Conservation (phyloP, 2,888 invertebrate species). For the Antitype chi region DNA sequence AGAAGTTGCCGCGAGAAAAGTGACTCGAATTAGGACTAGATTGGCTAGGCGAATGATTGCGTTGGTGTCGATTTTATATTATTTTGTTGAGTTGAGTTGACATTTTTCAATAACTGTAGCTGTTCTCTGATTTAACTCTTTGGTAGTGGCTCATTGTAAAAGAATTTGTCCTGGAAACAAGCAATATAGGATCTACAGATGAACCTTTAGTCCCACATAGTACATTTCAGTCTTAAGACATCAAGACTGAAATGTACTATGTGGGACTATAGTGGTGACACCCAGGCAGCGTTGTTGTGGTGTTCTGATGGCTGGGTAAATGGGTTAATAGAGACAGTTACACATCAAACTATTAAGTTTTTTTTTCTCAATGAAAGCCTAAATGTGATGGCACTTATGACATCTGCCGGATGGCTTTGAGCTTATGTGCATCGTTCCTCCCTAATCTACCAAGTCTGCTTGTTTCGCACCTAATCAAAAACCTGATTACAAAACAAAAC, state of each 20-base stretch:
- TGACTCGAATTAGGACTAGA: slow-evolving; percentile 63
- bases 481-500: not conserved
- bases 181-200: too few relatives aligned
- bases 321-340: too few relatives aligned
- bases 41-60: slow-evolving; percentile 54
- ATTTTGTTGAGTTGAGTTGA: slow-evolving; percentile 1
- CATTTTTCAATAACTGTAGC: not conserved
- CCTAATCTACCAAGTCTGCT: too few relatives aligned
- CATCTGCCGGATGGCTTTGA: not conserved
- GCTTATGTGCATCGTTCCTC: too few relatives aligned
- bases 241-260: too few relatives aligned
- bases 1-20: slow-evolving; percentile 55
- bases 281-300: too few relatives aligned
- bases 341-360: not conserved
- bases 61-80: slow-evolving; percentile 13
- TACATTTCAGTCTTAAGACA: too few relatives aligned
- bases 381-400: not conserved
- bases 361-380: not conserved
- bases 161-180: not conserved
- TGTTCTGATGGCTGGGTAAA: too few relatives aligned
- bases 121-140: not conserved
- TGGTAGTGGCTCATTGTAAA: not conserved
- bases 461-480: not conserved
- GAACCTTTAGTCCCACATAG: too few relatives aligned
- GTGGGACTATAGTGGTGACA: too few relatives aligned